phyloP scores from a whole-genome alignment of 1,140 invertebrate genomes.

The Heliconius nattereri region DNA sequence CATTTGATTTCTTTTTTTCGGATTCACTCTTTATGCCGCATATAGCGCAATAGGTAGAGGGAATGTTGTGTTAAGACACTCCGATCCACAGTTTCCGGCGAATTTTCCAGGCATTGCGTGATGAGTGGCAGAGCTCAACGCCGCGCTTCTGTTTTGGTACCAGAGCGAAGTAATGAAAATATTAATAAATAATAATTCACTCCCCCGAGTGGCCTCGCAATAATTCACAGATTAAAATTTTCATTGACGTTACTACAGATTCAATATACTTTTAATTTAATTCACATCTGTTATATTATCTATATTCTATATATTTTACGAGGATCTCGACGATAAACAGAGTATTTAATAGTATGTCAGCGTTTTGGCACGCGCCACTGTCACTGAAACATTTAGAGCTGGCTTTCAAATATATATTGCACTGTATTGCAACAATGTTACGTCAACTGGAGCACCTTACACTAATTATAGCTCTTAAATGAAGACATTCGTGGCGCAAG shows the following conservation, averaged over 20 bases:
- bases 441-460: conserved; percentile 9
- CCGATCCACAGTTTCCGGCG: too few species aligned
- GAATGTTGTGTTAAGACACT: too few species aligned
- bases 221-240: neutral
- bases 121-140: too few species aligned
- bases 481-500: neutral
- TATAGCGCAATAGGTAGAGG: too few species aligned
- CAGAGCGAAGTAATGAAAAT: too few species aligned
- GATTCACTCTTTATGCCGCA: too few species aligned
- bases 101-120: too few species aligned
- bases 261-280: neutral
- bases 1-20: neutral
- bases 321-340: neutral
- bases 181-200: too few species aligned
- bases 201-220: too few species aligned
- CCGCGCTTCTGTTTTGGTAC: too few species aligned
- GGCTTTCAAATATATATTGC: neutral
- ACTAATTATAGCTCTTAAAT: conserved; percentile 33
- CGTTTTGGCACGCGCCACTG: conserved; percentile 5
- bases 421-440: conserved; percentile 16
- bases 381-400: neutral
- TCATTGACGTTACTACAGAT: neutral
- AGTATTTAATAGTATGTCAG: neutral
- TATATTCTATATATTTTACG: neutral
- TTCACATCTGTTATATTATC: neutral